Conservation (phyloP, 2,113 vertebrate genomes). For the Grammomys dolichurus region DNA sequence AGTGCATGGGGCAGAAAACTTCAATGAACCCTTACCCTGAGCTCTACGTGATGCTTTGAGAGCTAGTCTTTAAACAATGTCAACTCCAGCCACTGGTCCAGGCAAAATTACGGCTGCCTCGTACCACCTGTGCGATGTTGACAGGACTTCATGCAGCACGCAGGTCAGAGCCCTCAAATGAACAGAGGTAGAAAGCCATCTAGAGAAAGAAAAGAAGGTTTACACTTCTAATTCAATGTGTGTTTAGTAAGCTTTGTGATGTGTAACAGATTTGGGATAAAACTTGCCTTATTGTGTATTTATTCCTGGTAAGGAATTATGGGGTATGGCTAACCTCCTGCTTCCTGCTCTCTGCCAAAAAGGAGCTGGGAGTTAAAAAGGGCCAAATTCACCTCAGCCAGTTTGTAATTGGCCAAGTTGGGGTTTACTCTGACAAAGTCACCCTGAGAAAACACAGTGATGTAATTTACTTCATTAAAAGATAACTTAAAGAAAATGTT, state of each 20-base stretch:
- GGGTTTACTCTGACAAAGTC: neutral
- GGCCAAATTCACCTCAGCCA: neutral
- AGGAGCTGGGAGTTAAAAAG: too few relatives aligned
- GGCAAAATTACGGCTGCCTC: neutral
- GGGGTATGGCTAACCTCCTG: neutral
- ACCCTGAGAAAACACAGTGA: neutral
- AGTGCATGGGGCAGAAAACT: neutral
- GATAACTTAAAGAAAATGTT: neutral
- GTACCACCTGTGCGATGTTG: neutral
- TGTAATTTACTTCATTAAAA: neutral
- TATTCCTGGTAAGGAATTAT: neutral
- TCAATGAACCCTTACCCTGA: neutral
- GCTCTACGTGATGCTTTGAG: too few relatives aligned
- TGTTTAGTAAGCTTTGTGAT: neutral
- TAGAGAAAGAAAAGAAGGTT: neutral
- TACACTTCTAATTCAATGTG: neutral
- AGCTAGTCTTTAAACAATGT: neutral
- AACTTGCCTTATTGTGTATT: neutral
- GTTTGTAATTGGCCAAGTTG: neutral
- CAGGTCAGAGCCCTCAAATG: neutral
- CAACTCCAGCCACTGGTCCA: neutral
- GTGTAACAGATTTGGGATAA: neutral
- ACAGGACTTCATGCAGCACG: neutral
- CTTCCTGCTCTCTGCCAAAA: neutral
- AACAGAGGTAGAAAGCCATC: neutral